Conservation (phyloP, 2,113 vertebrate species). For the Oreamnos americanus region DNA sequence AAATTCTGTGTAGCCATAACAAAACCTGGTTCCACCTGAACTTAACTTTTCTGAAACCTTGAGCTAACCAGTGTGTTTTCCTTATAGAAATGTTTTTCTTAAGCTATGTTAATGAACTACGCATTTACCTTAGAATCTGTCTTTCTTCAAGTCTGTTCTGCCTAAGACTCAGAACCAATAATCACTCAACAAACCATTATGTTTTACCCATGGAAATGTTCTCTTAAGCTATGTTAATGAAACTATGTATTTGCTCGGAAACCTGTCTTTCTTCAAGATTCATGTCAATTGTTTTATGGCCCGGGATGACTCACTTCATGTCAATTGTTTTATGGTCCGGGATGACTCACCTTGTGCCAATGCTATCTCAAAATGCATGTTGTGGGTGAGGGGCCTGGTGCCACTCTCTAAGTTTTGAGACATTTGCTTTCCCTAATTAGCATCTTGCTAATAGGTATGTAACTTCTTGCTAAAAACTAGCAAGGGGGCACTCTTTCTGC, state of each 20-base stretch:
- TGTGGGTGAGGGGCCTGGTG: neutral
- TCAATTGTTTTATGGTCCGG: neutral
- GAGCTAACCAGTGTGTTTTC: neutral
- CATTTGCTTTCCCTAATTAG: neutral
- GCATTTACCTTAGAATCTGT: neutral
- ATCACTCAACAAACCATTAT: neutral
- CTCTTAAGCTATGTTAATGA: neutral
- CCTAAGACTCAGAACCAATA: neutral
- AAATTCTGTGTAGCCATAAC: neutral
- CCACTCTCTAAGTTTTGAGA: neutral
- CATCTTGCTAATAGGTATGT: neutral
- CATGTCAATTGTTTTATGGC: neutral
- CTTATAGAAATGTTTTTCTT: neutral
- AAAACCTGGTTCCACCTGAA: neutral
- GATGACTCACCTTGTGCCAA: neutral
- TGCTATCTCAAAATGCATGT: neutral
- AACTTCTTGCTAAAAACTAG: neutral
- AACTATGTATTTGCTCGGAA: neutral
- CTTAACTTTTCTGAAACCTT: neutral
- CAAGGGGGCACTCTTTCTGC: neutral
- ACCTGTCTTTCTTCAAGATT: neutral
- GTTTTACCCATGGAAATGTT: neutral
- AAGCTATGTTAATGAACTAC: neutral
- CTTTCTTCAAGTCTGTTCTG: neutral
- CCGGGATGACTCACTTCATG: neutral